Evolutionary conservation across 2,888 invertebrate genomes (phyloP), one percentile per base, ranked within the genome.

Genomic region (Hoplodrina ambigua): DNA sequence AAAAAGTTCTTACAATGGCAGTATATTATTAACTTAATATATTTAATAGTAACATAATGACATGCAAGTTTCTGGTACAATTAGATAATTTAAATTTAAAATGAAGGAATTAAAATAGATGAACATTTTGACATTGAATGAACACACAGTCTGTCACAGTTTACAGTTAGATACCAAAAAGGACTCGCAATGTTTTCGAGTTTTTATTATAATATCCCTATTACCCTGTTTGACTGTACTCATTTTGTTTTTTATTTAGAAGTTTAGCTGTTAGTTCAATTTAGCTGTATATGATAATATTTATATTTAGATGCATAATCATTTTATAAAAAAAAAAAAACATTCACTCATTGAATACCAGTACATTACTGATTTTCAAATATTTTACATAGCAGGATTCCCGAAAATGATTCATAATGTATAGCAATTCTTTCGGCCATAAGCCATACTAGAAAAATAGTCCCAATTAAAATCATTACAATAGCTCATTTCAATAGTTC

Each of bases 381-480:
- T 80, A 69, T 69, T 71, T 70, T 80, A 68, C 83, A 80, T 69
- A 76, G 61, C 81, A 66, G 62, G 69, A 46, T 62, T 37, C 37
- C 37, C 20, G 5, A 64, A 62, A 17, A 52, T 52, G 33, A 58
- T 55, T 54, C 17, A 64, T 65, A 53, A 56, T 68, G 19, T 68
- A 72, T 37, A 68, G 58, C 19, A 33, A 56, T 17, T 8, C 54
- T 46, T 62, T 63, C 0, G 52, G 67, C 54, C 53, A 6, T 69
- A 78, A 46, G 67, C 64, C 72, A 49, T 54, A 56, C 10, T 82
- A 78, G 53, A 68, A 60, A 2, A 56, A 55, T 79, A 84, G 66
- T 58, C 58, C 25, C 37, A 69, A 68, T 50, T 52, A 15, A 53
- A 67, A 72, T 57, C n/a, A 65, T 55, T 65, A 56, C 0, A 25